These are phyloP conservation scores for Turnix velox DNA, from an alignment of 2,113 vertebrate genomes.

Conservation along the genomic window DNA sequence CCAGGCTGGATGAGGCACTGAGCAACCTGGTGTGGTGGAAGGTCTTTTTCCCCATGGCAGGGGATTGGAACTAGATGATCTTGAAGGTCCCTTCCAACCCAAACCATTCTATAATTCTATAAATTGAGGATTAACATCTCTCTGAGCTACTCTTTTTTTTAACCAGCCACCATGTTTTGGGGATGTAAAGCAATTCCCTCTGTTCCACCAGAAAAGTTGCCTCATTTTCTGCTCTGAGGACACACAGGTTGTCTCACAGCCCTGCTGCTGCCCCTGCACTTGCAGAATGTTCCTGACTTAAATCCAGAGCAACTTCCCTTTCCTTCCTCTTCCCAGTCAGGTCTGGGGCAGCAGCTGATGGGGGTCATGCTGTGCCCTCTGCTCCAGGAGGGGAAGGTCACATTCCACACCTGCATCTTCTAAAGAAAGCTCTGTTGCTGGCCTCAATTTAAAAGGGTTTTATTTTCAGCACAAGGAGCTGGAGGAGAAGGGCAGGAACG, in stretches of 20 bases:
- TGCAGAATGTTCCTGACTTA: background rate
- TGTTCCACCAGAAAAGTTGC: background rate
- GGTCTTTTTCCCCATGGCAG: no score
- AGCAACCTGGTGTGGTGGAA: no score
- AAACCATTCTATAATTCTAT: no score
- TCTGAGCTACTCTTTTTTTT: background rate
- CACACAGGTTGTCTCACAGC: background rate
- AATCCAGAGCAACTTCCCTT: background rate
- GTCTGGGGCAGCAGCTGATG: background rate
- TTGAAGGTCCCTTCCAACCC: no score
- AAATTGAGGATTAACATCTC: background rate
- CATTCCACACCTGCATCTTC: constrained; percentile 41
- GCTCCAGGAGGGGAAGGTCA: background rate
- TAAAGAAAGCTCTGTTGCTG: constrained; percentile 36
- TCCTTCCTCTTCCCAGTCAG: background rate
- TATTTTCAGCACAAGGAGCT: constrained; percentile 35
- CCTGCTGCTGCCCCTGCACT: no score
- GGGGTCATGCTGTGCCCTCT: background rate
- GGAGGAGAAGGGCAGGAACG: constrained; percentile 14
- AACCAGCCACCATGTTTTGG: background rate
- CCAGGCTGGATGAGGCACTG: no score
- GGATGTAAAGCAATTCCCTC: background rate
- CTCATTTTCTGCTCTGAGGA: background rate
- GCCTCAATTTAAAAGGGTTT: background rate
- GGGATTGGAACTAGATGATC: no score